Percentiles rank a stretch among this genome's conserved stretches.
Conservation (phyloP, 2,888 invertebrate genomes). For the Cheilosia vernalis region DNA sequence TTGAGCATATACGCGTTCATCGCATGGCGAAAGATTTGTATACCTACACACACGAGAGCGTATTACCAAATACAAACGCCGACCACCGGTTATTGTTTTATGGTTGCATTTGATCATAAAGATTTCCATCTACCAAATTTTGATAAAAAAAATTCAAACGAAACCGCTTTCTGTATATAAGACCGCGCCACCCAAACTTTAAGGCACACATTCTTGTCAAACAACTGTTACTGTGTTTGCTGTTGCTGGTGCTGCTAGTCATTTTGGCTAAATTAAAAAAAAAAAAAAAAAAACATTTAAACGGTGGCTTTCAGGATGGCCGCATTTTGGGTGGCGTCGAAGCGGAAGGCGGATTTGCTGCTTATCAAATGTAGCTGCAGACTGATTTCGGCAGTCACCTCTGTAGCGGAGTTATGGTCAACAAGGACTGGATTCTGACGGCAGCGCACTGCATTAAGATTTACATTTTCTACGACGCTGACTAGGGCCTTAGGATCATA, state of each 20-base stretch:
- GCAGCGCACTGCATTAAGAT: constrained; percentile 78
- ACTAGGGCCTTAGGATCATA: constrained; percentile 77
- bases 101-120: too few relatives aligned
- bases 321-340: constrained; percentile 78
- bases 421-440: constrained; percentile 78
- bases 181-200: too few relatives aligned
- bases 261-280: constrained; percentile 32
- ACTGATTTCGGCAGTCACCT: constrained; percentile 77
- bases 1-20: too few relatives aligned
- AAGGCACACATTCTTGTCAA: not conserved
- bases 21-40: too few relatives aligned
- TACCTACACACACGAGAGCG: too few relatives aligned
- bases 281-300: not conserved
- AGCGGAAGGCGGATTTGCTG: constrained; percentile 77
- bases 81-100: too few relatives aligned
- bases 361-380: constrained; percentile 80
- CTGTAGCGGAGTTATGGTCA: constrained; percentile 80
- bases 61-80: too few relatives aligned
- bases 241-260: constrained; percentile 18
- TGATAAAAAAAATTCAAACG: not conserved
- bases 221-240: constrained; percentile 26
- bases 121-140: not conserved
- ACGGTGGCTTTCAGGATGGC: constrained; percentile 61
- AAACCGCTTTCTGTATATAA: not conserved
- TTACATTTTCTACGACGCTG: constrained; percentile 75